phyloP scores from a whole-genome alignment of 2,888 invertebrate genomes.

The Dicyrtomina minuta region DNA sequence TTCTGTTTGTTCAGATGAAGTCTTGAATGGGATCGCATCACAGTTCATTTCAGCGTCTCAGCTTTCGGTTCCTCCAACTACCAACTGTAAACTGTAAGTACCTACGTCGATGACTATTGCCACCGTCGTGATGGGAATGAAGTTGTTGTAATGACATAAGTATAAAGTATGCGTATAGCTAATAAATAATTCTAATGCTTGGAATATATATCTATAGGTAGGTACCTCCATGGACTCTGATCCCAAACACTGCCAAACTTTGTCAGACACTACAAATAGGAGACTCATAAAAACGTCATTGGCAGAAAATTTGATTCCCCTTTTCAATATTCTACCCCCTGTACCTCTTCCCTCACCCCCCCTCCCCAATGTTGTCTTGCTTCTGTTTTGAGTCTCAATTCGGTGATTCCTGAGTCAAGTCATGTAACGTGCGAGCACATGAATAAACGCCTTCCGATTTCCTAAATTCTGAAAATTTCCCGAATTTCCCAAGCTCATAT shows the following conservation, averaged over 20 bases:
- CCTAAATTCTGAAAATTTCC: too few species aligned
- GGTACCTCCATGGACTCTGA: too few species aligned
- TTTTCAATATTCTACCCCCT: constrained; percentile 9
- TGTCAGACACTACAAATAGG: background rate
- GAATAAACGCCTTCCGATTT: background rate
- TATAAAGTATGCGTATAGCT: too few species aligned
- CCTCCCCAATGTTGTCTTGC: background rate
- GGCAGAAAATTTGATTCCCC: background rate
- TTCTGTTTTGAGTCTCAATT: constrained; percentile 9
- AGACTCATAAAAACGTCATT: constrained; percentile 17
- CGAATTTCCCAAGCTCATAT: too few species aligned
- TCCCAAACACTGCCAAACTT: background rate
- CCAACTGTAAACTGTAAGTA: too few species aligned
- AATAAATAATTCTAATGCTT: background rate
- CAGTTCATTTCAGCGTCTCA: too few species aligned
- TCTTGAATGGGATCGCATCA: too few species aligned
- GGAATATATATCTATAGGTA: too few species aligned
- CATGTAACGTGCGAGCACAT: background rate
- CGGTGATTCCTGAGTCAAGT: background rate
- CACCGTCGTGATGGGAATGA: background rate
- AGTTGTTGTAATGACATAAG: background rate
- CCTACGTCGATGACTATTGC: too few species aligned
- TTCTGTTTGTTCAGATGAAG: too few species aligned
- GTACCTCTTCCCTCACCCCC: too few species aligned
- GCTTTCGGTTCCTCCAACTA: too few species aligned